Conservation (phyloP, 2,888 invertebrate genomes). For the Xestoiulus laeticollis region DNA sequence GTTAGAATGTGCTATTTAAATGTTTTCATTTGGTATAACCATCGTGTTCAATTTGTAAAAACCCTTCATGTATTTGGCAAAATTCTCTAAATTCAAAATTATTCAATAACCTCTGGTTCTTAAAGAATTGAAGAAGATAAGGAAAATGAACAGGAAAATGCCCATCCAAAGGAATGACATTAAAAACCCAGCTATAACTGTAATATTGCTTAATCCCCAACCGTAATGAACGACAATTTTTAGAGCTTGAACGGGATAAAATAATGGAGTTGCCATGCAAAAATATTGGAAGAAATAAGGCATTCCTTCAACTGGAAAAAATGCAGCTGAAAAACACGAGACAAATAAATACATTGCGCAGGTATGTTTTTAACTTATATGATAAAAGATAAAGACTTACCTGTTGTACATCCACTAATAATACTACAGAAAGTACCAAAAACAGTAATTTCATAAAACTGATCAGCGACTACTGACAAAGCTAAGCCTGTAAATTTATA, state of each 20-base stretch:
- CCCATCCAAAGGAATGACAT: not conserved
- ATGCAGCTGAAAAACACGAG: not conserved
- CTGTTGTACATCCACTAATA: not conserved
- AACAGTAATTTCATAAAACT: not conserved
- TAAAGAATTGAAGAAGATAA: not conserved
- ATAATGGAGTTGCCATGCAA: not conserved
- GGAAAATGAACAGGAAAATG: not conserved
- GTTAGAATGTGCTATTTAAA: not conserved
- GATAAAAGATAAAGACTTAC: not conserved
- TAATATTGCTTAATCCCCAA: not conserved
- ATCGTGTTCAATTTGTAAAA: not conserved
- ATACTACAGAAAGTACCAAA: not conserved
- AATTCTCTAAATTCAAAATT: no score
- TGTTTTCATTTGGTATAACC: no score
- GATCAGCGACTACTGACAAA: not conserved
- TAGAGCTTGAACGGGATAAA: not conserved
- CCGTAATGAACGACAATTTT: not conserved
- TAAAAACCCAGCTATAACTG: not conserved
- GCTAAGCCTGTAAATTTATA: not conserved
- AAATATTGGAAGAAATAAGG: constrained; percentile 29
- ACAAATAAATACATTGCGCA: not conserved
- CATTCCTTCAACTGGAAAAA: not conserved
- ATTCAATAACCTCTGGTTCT: not conserved
- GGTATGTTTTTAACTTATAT: not conserved
- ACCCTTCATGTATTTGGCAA: no score